A percentile compares a stretch with the other conserved stretches of the same genome.
These are phyloP conservation scores for Drosophila prolongata DNA, from an alignment of 2,888 invertebrate species.

Conservation along the genomic window DNA sequence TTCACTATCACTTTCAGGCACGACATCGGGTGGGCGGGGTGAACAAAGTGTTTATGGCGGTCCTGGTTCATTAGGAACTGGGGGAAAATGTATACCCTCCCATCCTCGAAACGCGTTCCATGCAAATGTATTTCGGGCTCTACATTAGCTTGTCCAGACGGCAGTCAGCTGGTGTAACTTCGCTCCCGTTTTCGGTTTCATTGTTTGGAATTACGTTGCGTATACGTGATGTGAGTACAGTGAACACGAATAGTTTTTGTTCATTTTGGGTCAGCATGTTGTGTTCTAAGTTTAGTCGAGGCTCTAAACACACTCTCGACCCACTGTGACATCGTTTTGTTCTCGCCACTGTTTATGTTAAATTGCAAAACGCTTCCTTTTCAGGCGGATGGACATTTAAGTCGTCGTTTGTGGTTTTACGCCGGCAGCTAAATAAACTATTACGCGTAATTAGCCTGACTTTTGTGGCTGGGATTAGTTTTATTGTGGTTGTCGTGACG, in stretches of 20 bases:
- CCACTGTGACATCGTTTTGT: slow-evolving; percentile 30
- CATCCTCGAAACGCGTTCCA: slow-evolving; percentile 30
- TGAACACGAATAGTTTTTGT: slow-evolving; percentile 8
- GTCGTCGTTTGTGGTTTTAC: slow-evolving; percentile 56
- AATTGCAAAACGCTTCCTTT: slow-evolving; percentile 50
- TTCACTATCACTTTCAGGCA: slow-evolving; percentile 68
- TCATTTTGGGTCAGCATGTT: slow-evolving; percentile 14
- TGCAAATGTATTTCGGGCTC: slow-evolving; percentile 48
- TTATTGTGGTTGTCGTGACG: slow-evolving; percentile 29
- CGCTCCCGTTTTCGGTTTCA: slow-evolving; percentile 54
- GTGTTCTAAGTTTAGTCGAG: background rate
- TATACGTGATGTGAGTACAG: slow-evolving; percentile 44
- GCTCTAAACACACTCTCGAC: background rate
- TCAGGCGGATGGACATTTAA: slow-evolving; percentile 44
- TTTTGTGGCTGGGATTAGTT: slow-evolving; percentile 37
- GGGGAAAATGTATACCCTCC: slow-evolving; percentile 14
- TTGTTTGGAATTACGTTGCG: slow-evolving; percentile 44
- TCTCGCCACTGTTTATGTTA: slow-evolving; percentile 43
- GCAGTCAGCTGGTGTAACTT: slow-evolving; percentile 32
- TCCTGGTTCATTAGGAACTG: slow-evolving; percentile 57
- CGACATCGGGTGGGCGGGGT: slow-evolving; percentile 10
- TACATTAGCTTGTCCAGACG: slow-evolving; percentile 43
- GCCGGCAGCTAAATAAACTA: slow-evolving; percentile 47
- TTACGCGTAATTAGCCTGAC: slow-evolving; percentile 60
- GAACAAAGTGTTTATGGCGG: slow-evolving; percentile 49